Evolutionary conservation across 2,113 vertebrate species (phyloP), one percentile per base, ranked within the genome.

Genomic region (Urocynchramus pylzowi): DNA sequence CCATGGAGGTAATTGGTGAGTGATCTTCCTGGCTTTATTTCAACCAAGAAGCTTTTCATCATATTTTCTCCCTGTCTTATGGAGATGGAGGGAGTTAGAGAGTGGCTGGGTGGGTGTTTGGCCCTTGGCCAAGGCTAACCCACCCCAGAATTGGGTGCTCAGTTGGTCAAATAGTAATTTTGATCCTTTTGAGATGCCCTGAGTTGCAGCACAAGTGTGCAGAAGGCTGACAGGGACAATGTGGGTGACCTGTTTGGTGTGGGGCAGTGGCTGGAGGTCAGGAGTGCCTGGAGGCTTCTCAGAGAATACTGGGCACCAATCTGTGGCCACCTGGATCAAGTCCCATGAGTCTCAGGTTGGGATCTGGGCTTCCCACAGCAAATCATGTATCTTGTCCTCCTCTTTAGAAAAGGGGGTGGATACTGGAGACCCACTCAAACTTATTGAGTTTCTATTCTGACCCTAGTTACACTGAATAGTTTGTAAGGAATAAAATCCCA

Each of bases 301-400:
- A 1, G 6, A 35, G 23, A 10, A 6, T 24, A 9, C 4, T 8
- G 16, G 69, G 16, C 23, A 47, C 64, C 0, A 1, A 14, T 3
- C 8, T 1, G 0, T 42, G 64, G 52, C 31, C 28, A 57, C 18
- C 42, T 59, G 47, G 76, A n/a, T 42, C 0, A 0, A 52, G 24
- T 47, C 10, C 24, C 24, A 6, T 3, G 35, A 28, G 18, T 42
- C 39, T 74, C 17, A 31, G 11, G 9, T 16, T 42, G 45, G 70
- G 50, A 28, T 64, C 50, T 49, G 79, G 45, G 24, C 42, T 37
- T 56, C 10, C 31, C 27, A 54, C 14, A 63, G 39, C 31, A 67
- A 74, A 37, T 45, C 7, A 23, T 1, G 1, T 35, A 37, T 54
- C n/a, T 56, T 1, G 9, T 18, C 20, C 4, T 8, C 14, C 44